A percentile compares a stretch with the other conserved stretches of the same genome.
phyloP scores from a whole-genome alignment of 2,797 vertebrate genomes.

The Coranthus polyacanthus region DNA sequence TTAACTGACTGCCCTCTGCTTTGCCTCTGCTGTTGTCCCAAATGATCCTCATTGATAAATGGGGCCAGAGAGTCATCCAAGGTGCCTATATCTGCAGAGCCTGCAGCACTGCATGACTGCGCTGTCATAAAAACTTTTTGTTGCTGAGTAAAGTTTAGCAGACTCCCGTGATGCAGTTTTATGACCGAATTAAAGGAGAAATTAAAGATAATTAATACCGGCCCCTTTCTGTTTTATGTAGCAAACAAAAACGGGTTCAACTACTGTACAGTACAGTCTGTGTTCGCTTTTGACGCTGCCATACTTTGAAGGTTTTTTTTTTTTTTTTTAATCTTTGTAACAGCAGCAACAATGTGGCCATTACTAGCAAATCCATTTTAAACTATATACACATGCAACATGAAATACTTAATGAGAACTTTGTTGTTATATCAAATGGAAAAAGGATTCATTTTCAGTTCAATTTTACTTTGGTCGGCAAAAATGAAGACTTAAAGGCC shows the following conservation, averaged over 20 bases:
- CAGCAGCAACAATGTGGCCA: constrained; percentile 1
- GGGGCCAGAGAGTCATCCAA: constrained; percentile 18
- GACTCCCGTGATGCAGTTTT: background rate
- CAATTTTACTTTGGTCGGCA: constrained; percentile 14
- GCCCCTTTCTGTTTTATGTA: background rate
- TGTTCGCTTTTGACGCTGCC: constrained; percentile 9
- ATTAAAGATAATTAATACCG: background rate
- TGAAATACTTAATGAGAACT: background rate
- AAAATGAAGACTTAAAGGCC: constrained; percentile 14
- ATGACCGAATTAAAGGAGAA: background rate
- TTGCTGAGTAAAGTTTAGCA: constrained; percentile 2
- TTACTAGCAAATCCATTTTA: constrained; percentile 2
- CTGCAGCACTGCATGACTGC: background rate
- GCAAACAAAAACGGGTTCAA: background rate
- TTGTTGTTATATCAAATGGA: constrained; percentile 4
- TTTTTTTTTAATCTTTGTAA: too few species aligned
- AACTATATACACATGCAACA: background rate
- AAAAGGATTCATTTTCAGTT: background rate
- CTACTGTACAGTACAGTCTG: background rate
- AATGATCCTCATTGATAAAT: constrained; percentile 40
- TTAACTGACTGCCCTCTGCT: constrained; percentile 42
- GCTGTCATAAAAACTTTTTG: constrained; percentile 4
- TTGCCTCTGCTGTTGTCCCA: constrained; percentile 26
- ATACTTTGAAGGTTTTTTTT: background rate
- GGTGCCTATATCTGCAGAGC: constrained; percentile 20